Evolutionary conservation across 2,888 invertebrate genomes (phyloP).

Genomic region (Lasioglossum zephyrum): DNA sequence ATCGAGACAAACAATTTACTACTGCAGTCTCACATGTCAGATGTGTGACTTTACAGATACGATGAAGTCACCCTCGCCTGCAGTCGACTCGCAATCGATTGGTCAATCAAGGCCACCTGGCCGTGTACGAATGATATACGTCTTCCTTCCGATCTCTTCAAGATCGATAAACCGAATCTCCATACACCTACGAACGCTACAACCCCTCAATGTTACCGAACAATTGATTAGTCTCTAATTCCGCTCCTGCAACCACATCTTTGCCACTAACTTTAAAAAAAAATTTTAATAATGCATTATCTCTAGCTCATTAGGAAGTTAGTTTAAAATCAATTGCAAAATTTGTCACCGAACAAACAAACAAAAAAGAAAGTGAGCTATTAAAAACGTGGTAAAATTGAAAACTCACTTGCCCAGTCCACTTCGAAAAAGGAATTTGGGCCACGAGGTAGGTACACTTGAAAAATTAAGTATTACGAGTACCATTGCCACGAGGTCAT

Average conservation of each 20-base stretch:
- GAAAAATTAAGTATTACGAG: not conserved
- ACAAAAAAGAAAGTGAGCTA: too few relatives aligned
- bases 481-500: not conserved
- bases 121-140: not conserved
- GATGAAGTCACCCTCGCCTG: not conserved
- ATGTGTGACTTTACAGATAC: not conserved
- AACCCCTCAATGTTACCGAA: not conserved
- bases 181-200: not conserved
- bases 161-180: slow-evolving; percentile 1
- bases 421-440: not conserved
- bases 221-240: not conserved
- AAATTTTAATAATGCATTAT: too few relatives aligned
- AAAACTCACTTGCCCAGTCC: not conserved
- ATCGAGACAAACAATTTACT: too few relatives aligned
- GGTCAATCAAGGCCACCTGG: slow-evolving; percentile 4
- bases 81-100: not conserved
- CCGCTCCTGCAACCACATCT: not conserved
- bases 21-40: too few relatives aligned
- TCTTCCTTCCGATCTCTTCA: not conserved
- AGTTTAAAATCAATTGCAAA: too few relatives aligned
- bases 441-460: not conserved
- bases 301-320: too few relatives aligned
- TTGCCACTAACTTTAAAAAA: too few relatives aligned
- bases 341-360: too few relatives aligned
- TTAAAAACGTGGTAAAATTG: not conserved